These are phyloP conservation scores for Eumaeus atala DNA, from an alignment of 1,140 invertebrate genomes.

Conservation along the genomic window DNA sequence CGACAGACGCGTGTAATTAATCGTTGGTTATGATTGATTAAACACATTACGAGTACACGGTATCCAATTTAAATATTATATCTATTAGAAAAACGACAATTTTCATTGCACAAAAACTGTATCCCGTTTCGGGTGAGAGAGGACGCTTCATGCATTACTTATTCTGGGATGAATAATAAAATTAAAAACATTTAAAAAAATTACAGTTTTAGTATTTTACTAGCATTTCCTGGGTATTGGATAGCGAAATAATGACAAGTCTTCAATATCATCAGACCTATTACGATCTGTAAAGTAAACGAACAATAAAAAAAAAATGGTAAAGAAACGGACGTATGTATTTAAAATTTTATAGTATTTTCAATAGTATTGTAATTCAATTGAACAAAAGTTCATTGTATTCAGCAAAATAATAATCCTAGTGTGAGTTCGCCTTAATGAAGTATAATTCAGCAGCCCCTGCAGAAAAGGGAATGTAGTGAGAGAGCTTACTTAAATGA, in stretches of 20 bases:
- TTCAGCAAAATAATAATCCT: not conserved
- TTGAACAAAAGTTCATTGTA: slow-evolving; percentile 6
- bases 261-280: no score
- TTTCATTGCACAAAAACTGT: slow-evolving; percentile 50
- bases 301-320: no score
- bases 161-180: slow-evolving; percentile 42
- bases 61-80: slow-evolving; percentile 66
- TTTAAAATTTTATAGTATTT: no score
- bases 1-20: slow-evolving; percentile 57
- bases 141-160: slow-evolving; percentile 55
- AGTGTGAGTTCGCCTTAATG: slow-evolving; percentile 25
- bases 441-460: slow-evolving; percentile 37
- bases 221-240: slow-evolving; percentile 22
- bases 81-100: slow-evolving; percentile 67
- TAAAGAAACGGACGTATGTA: no score
- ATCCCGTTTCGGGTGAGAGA: slow-evolving; percentile 59
- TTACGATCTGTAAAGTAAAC: no score
- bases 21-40: slow-evolving; percentile 71
- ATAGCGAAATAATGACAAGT: not conserved
- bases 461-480: slow-evolving; percentile 29
- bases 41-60: slow-evolving; percentile 69
- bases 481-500: slow-evolving; percentile 35
- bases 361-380: slow-evolving; percentile 4
- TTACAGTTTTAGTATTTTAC: no score
- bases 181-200: no score